A percentile compares a stretch with the other conserved stretches of the same genome.
Evolutionary conservation across 1,140 invertebrate species (phyloP).

Genomic region (Adelges cooleyi): DNA sequence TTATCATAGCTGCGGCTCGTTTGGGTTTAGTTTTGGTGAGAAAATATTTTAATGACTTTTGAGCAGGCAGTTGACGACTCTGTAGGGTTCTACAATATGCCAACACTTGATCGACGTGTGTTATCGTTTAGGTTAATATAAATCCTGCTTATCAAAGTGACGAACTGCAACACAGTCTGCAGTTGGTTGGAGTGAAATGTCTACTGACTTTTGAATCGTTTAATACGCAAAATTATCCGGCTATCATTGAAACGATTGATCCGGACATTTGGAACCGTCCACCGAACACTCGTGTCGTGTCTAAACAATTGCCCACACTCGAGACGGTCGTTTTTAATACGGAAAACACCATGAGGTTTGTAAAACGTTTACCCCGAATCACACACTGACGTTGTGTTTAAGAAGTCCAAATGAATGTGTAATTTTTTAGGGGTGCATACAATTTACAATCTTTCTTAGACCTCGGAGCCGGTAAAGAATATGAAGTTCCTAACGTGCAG

Average conservation of each 20-base stretch:
- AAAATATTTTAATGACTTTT: too few relatives aligned
- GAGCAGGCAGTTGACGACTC: too few relatives aligned
- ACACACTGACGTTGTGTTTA: too few relatives aligned
- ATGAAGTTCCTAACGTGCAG: conserved; percentile 42
- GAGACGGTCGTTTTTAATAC: conserved; percentile 8
- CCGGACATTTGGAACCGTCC: conserved; percentile 29
- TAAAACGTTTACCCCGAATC: too few relatives aligned
- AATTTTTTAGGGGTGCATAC: conserved; percentile 49
- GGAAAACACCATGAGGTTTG: not conserved
- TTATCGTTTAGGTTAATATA: conserved; percentile 14
- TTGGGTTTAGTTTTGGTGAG: conserved; percentile 2
- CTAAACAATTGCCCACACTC: conserved; percentile 34
- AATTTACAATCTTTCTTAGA: conserved; percentile 46
- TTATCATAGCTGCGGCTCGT: not conserved
- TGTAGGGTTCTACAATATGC: too few relatives aligned
- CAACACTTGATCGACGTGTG: too few relatives aligned
- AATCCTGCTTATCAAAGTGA: conserved; percentile 1
- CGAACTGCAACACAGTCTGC: not conserved
- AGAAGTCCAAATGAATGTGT: too few relatives aligned
- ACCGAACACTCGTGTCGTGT: not conserved
- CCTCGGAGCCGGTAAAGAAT: conserved; percentile 34
- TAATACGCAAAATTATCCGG: conserved; percentile 58
- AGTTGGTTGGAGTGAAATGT: not conserved
- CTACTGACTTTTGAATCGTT: conserved; percentile 54
- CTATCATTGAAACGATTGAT: conserved; percentile 45